A percentile compares a stretch with the other conserved stretches of the same genome.
Evolutionary conservation across 1,140 invertebrate species (phyloP).

Genomic region (Drosophila repleta): DNA sequence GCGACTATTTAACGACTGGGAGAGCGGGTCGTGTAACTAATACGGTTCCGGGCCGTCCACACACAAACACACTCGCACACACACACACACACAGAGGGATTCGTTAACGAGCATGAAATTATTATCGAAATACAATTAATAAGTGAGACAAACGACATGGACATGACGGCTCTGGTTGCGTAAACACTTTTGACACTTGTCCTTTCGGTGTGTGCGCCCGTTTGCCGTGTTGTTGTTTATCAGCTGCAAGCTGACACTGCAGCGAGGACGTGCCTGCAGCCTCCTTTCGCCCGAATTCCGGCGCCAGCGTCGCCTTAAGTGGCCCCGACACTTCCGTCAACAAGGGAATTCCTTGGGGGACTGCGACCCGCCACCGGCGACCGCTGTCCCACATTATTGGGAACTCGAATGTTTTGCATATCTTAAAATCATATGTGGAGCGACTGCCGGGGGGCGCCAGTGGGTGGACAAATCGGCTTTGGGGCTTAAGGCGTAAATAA

Average conservation of each 20-base stretch:
- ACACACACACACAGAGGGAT: conserved; percentile 7
- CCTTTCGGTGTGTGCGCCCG: conserved; percentile 2
- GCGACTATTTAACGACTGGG: conserved; percentile 73
- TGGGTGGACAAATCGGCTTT: conserved; percentile 71
- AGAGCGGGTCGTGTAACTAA: conserved; percentile 64
- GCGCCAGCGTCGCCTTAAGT: conserved; percentile 64
- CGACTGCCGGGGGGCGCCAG: neutral
- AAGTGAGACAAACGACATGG: conserved; percentile 36
- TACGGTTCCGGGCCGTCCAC: conserved; percentile 36
- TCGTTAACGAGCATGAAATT: conserved; percentile 78
- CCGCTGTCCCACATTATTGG: conserved; percentile 24
- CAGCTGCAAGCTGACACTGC: conserved; percentile 42
- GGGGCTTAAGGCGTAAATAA: conserved; percentile 78
- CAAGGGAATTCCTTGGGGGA: conserved; percentile 21
- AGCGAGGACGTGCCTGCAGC: conserved; percentile 14
- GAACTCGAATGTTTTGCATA: conserved; percentile 24
- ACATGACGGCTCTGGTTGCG: conserved; percentile 43
- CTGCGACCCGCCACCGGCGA: neutral
- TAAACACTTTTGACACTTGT: conserved; percentile 70
- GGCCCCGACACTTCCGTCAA: conserved; percentile 57
- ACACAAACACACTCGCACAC: no score
- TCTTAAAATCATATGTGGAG: conserved; percentile 16
- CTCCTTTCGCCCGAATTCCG: conserved; percentile 70
- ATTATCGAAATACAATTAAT: conserved; percentile 80
- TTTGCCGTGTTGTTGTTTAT: neutral